Evolutionary conservation across 2,113 vertebrate genomes (phyloP).

Genomic region (Suncus etruscus): DNA sequence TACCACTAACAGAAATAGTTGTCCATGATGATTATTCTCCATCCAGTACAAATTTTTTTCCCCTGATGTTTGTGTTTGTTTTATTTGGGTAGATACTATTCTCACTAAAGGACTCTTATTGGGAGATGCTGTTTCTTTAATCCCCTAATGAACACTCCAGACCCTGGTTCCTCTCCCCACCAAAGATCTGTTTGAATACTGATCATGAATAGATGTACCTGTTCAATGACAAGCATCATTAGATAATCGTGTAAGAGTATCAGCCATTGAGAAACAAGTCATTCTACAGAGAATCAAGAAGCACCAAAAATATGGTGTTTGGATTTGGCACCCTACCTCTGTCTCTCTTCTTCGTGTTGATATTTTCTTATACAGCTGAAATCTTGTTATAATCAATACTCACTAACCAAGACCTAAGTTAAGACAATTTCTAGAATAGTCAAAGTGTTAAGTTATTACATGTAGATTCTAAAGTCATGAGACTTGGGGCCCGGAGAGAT

Average conservation of each 20-base stretch:
- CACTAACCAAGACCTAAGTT: background rate
- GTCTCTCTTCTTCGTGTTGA: background rate
- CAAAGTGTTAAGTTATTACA: background rate
- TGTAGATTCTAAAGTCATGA: background rate
- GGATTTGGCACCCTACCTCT: background rate
- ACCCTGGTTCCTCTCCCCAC: background rate
- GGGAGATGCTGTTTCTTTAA: background rate
- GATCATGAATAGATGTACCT: background rate
- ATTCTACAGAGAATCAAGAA: background rate
- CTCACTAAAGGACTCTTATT: background rate
- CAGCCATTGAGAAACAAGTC: background rate
- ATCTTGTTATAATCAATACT: background rate
- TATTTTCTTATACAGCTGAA: background rate
- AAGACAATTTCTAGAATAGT: background rate
- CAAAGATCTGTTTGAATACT: background rate
- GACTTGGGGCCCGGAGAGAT: too few relatives aligned
- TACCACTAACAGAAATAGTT: constrained; percentile 43
- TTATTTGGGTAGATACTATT: constrained; percentile 9
- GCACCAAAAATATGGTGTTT: background rate
- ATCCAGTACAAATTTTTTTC: background rate
- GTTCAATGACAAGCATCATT: background rate
- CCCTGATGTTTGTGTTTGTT: background rate
- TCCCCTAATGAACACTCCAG: background rate
- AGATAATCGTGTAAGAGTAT: constrained; percentile 5
- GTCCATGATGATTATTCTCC: constrained; percentile 12